Conservation (phyloP, 2,888 invertebrate genomes). For the Corbicula japonica region DNA sequence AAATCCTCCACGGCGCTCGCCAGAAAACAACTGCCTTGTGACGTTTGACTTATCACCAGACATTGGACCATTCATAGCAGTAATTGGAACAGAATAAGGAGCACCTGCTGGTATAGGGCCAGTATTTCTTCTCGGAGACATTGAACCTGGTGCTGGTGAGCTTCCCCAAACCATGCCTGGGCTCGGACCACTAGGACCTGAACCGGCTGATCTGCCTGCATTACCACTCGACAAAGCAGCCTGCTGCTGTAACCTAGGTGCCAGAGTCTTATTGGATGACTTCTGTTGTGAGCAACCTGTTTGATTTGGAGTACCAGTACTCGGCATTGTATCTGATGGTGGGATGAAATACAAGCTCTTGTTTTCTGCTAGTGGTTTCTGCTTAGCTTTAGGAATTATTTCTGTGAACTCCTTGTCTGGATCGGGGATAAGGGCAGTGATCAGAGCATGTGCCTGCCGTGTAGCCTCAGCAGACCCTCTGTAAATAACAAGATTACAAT, state of each 20-base stretch:
- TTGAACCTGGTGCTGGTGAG: conserved; percentile 52
- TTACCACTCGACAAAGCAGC: conserved; percentile 32
- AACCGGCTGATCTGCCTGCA: conserved; percentile 2
- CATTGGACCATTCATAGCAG: conserved; percentile 71
- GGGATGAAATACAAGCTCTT: conserved; percentile 70
- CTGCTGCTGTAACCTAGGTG: conserved; percentile 61
- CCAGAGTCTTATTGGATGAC: conserved; percentile 51
- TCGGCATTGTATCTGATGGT: conserved; percentile 45
- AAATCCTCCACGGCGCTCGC: conserved; percentile 65
- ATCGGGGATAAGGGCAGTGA: conserved; percentile 96
- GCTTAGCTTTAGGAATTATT: conserved; percentile 73
- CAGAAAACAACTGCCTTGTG: conserved; percentile 84
- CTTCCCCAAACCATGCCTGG: conserved; percentile 67
- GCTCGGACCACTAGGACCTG: conserved; percentile 34
- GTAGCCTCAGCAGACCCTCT: conserved; percentile 96
- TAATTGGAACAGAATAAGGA: conserved; percentile 66
- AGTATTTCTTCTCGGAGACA: conserved; percentile 66
- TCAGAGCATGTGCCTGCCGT: conserved; percentile 96
- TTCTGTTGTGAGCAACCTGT: conserved; percentile 39
- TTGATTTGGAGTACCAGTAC: conserved; percentile 16
- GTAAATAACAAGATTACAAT: too few relatives aligned
- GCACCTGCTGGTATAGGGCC: conserved; percentile 39
- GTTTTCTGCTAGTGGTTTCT: conserved; percentile 59
- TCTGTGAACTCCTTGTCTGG: conserved; percentile 90
- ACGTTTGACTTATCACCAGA: conserved; percentile 72